Evolutionary conservation across 2,797 vertebrate genomes (phyloP), one percentile per base, ranked within the genome.

Genomic region (Poecilia wingei): DNA sequence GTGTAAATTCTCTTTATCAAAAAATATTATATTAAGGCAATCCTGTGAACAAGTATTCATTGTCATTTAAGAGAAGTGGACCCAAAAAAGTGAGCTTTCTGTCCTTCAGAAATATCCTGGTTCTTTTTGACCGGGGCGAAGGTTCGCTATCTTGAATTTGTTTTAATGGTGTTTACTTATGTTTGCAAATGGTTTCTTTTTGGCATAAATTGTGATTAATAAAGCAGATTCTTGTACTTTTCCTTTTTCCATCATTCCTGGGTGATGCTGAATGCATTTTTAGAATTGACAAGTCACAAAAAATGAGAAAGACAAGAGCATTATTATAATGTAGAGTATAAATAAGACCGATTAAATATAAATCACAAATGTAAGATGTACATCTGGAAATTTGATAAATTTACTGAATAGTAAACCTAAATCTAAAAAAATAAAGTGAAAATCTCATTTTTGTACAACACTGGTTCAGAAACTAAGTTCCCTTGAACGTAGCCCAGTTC

Each of bases 181-280:
- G 53, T 49, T 31, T 31, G 43, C 3, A 28, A 45, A 45, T 4
- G 3, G 25, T 4, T n/a, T 59, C 0, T 43, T 22, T 31, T 75
- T 10, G 41, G 46, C 43, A 16, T 18, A 61, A 41, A 10, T 64
- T 25, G 18, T 33, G 43, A 64, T 20, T 53, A 75, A 20, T 59
- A 41, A 45, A 45, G 59, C 2, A 57, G 89, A 85, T 88, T 82
- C 85, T 79, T 72, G 78, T 53, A 72, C 77, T 82, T 61, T 59
- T 55, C 53, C 36, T 33, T 53, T 25, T 72, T 79, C 74, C 39
- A 72, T 43, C 68, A n/a, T 13, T n/a, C 13, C 66, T 46, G 12
- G 41, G 5, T 70, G 41, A 45, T 45, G 10, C 6, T 70, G 41
- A 45, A 70, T 6, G 25, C 13, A 28, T 16, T 45, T 70, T 70